Evolutionary conservation across 37 sponge, comb jelly and placozoan genomes (phyloP).

Genomic region (Amphimedon queenslandica): DNA sequence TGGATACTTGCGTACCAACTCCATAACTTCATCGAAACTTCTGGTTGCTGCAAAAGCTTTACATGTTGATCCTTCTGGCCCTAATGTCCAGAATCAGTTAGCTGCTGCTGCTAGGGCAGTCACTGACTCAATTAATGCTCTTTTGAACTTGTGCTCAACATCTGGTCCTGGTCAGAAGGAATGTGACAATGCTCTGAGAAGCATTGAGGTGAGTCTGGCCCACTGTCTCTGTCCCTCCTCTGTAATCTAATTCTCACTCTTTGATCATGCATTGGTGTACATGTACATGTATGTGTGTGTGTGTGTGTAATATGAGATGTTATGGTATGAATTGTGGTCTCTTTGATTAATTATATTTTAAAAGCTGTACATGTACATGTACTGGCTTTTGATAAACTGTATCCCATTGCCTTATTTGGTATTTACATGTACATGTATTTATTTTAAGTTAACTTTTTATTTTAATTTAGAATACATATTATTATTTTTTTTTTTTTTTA

Average conservation of each 20-base stretch:
- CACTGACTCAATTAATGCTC: slow-evolving; percentile 95
- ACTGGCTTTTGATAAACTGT: background rate
- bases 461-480: background rate
- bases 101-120: slow-evolving; percentile 86
- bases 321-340: too few species aligned
- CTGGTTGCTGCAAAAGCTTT: slow-evolving; percentile 86
- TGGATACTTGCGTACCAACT: slow-evolving; percentile 70
- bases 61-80: slow-evolving; percentile 95
- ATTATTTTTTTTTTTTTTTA: background rate
- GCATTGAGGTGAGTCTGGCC: slow-evolving; percentile 68
- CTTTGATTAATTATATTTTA: too few species aligned
- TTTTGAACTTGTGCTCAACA: slow-evolving; percentile 86
- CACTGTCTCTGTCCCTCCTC: too few species aligned
- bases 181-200: slow-evolving; percentile 96
- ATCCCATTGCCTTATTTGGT: background rate
- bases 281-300: background rate
- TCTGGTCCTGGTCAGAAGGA: slow-evolving; percentile 96
- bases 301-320: background rate
- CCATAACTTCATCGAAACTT: slow-evolving; percentile 79
- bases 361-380: background rate
- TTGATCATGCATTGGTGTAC: background rate
- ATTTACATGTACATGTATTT: background rate
- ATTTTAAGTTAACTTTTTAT: background rate
- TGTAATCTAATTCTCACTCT: too few species aligned
- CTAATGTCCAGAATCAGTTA: slow-evolving; percentile 90